Percentiles rank a stretch among this genome's conserved stretches.
phyloP scores from a whole-genome alignment of 2,113 vertebrate species.

The Ceratotherium simum region DNA sequence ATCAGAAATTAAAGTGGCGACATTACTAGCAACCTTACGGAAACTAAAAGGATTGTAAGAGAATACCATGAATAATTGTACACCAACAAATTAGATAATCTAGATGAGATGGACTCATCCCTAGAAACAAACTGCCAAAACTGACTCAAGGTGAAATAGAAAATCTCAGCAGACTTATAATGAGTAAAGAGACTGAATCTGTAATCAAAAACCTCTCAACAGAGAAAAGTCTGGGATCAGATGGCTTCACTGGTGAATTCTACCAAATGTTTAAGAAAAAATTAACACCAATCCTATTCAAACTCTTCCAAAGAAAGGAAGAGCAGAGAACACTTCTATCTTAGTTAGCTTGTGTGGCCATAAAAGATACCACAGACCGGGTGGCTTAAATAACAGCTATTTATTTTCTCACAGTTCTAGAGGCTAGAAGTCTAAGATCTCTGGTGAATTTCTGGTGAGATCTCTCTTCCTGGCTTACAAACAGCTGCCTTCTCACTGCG shows the following conservation, averaged over 20 bases:
- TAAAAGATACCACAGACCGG: background rate
- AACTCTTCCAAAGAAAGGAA: background rate
- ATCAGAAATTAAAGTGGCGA: background rate
- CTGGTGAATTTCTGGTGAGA: background rate
- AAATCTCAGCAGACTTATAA: background rate
- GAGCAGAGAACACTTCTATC: background rate
- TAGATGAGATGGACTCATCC: background rate
- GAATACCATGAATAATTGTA: background rate
- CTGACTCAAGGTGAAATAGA: background rate
- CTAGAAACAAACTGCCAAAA: background rate
- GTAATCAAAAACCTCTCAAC: background rate
- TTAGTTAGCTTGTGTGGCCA: background rate
- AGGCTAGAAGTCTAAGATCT: background rate
- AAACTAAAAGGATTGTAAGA: background rate
- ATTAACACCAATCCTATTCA: background rate
- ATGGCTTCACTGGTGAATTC: background rate
- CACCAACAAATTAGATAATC: background rate
- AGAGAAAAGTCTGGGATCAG: background rate
- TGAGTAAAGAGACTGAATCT: background rate
- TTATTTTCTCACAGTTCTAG: background rate
- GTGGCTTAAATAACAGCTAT: background rate
- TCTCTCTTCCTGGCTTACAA: background rate
- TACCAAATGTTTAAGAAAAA: background rate
- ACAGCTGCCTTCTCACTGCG: background rate
- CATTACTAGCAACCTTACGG: background rate